phyloP scores from a whole-genome alignment of 2,888 invertebrate species.

The Auanema sp. region DNA sequence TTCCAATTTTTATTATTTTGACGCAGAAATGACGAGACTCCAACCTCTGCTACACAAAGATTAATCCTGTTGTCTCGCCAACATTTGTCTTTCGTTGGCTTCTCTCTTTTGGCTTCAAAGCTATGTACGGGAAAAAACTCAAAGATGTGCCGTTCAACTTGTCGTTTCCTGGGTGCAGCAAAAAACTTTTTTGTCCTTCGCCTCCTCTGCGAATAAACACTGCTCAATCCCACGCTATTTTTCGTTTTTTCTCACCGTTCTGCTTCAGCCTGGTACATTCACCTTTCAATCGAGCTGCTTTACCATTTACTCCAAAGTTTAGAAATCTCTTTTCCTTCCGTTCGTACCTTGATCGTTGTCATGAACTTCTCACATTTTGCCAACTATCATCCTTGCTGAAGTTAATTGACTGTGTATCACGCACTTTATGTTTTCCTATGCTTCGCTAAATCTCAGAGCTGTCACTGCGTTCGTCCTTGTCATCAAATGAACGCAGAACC shows the following conservation, averaged over 20 bases:
- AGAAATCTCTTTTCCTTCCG: neutral
- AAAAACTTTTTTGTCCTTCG: neutral
- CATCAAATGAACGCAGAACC: too few species aligned
- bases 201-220: neutral
- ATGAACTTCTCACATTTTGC: neutral
- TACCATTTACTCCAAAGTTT: neutral
- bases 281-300: neutral
- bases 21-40: too few species aligned
- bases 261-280: too few species aligned
- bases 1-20: too few species aligned
- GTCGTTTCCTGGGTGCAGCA: slow-evolving; percentile 4
- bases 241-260: too few species aligned
- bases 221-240: neutral
- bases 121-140: too few species aligned
- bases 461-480: too few species aligned
- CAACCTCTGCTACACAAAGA: too few species aligned
- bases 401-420: neutral
- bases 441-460: neutral
- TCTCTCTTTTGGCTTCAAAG: too few species aligned
- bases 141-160: neutral
- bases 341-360: neutral
- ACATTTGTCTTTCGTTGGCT: too few species aligned
- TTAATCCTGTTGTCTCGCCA: too few species aligned
- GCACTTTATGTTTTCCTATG: neutral
- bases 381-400: neutral